Conservation (phyloP, 2,888 invertebrate genomes). For the Thelaira solivaga region DNA sequence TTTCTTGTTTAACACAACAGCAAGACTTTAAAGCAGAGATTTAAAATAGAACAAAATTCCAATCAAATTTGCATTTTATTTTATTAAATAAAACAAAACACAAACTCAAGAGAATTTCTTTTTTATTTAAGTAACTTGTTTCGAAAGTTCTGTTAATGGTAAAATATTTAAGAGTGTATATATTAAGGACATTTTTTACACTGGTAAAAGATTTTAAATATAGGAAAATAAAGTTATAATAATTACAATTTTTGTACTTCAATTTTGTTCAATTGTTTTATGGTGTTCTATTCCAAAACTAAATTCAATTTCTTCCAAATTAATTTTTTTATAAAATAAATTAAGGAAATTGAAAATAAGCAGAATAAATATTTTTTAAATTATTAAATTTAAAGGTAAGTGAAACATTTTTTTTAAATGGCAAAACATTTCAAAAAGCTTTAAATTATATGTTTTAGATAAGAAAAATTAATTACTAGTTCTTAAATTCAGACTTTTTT, state of each 20-base stretch:
- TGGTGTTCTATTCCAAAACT: no score
- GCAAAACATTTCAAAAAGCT: constrained; percentile 40
- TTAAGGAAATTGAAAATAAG: constrained; percentile 11
- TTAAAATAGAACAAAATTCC: neutral
- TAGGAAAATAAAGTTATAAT: constrained; percentile 10
- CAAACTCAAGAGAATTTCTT: constrained; percentile 36
- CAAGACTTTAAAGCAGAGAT: constrained; percentile 43
- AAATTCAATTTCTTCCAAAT: neutral
- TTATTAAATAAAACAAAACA: constrained; percentile 11
- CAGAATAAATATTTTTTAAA: neutral
- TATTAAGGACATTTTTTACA: constrained; percentile 29
- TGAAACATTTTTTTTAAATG: constrained; percentile 41
- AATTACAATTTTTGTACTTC: constrained; percentile 50
- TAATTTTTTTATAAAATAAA: constrained; percentile 13
- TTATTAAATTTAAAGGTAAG: constrained; percentile 29
- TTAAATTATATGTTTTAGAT: neutral
- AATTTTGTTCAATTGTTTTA: constrained; percentile 48
- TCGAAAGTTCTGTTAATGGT: no score
- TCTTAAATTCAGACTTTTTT: constrained; percentile 30
- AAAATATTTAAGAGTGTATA: neutral
- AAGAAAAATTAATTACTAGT: neutral
- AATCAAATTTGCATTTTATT: constrained; percentile 30
- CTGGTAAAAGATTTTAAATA: constrained; percentile 14
- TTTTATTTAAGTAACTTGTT: neutral
- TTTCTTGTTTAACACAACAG: neutral